phyloP scores from a whole-genome alignment of 1,140 invertebrate species.

The Zaprionus inermis region DNA sequence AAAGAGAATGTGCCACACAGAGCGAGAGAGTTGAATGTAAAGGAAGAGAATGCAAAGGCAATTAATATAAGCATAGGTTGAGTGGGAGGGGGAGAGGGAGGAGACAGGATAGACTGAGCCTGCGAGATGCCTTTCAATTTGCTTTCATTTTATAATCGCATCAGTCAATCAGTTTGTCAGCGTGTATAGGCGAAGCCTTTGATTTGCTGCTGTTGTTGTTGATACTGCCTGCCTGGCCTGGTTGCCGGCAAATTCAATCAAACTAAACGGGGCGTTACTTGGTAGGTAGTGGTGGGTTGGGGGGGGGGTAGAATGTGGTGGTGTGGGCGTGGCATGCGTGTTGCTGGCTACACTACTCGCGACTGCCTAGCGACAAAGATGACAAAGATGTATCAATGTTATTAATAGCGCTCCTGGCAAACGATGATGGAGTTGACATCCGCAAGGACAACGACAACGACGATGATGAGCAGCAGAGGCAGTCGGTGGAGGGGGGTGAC shows the following conservation, averaged over 20 bases:
- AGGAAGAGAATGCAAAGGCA: background rate
- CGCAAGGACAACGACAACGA: background rate
- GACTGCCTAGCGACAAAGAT: slow-evolving; percentile 37
- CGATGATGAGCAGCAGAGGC: background rate
- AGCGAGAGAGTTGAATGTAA: background rate
- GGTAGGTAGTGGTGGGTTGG: background rate
- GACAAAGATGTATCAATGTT: slow-evolving; percentile 62
- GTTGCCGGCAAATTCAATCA: slow-evolving; percentile 42
- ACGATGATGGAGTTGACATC: slow-evolving; percentile 47
- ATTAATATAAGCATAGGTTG: slow-evolving; percentile 7
- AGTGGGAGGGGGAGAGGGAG: background rate
- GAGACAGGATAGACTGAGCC: no score
- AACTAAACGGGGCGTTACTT: slow-evolving; percentile 27
- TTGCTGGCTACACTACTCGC: slow-evolving; percentile 9
- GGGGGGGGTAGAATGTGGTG: no score
- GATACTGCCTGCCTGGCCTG: background rate
- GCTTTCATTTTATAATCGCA: slow-evolving; percentile 45
- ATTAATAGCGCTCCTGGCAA: slow-evolving; percentile 61
- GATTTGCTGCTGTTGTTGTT: slow-evolving; percentile 30
- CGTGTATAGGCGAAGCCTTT: slow-evolving; percentile 23
- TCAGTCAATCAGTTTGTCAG: slow-evolving; percentile 35
- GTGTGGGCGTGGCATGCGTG: slow-evolving; percentile 19
- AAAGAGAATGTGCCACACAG: background rate
- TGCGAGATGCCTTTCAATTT: slow-evolving; percentile 29
- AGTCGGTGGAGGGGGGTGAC: background rate